Conservation (phyloP, 2,113 vertebrate species). For the Vidua macroura region DNA sequence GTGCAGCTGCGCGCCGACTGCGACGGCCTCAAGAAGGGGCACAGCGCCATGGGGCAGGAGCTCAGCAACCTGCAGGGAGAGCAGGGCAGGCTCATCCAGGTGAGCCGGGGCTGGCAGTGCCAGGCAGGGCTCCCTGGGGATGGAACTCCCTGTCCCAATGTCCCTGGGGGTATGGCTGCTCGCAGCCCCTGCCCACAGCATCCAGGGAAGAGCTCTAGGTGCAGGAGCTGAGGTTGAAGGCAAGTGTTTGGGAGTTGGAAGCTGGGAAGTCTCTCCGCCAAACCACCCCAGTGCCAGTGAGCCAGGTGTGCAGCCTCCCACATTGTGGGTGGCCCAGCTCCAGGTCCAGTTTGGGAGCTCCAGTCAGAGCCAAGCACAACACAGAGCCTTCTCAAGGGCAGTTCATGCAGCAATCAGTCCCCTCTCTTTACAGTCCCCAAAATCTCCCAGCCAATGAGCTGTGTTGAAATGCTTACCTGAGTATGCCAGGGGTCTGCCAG, state of each 20-base stretch:
- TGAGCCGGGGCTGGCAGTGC: slow-evolving; percentile 15
- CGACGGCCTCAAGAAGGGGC: slow-evolving; percentile 83
- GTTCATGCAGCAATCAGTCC: background rate
- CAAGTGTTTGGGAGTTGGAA: background rate
- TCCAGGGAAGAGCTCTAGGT: background rate
- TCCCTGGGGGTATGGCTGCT: background rate
- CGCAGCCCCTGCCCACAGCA: background rate
- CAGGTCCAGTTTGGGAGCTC: background rate
- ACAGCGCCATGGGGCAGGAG: slow-evolving; percentile 86
- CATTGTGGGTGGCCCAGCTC: rapidly evolving
- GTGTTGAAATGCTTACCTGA: background rate
- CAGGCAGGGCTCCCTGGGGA: background rate
- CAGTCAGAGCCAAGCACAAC: background rate
- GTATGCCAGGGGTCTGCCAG: rapidly evolving
- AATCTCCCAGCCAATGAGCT: background rate
- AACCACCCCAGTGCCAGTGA: rapidly evolving
- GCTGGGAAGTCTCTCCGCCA: background rate
- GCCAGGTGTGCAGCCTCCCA: background rate
- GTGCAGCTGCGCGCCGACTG: slow-evolving; percentile 88
- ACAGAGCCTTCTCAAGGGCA: background rate
- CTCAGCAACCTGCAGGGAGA: slow-evolving; percentile 88
- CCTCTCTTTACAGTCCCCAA: background rate
- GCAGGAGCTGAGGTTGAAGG: background rate
- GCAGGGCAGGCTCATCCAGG: slow-evolving; percentile 93
- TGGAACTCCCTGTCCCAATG: rapidly evolving